phyloP scores from a whole-genome alignment of 2,113 vertebrate genomes.

The Halichoerus grypus region DNA sequence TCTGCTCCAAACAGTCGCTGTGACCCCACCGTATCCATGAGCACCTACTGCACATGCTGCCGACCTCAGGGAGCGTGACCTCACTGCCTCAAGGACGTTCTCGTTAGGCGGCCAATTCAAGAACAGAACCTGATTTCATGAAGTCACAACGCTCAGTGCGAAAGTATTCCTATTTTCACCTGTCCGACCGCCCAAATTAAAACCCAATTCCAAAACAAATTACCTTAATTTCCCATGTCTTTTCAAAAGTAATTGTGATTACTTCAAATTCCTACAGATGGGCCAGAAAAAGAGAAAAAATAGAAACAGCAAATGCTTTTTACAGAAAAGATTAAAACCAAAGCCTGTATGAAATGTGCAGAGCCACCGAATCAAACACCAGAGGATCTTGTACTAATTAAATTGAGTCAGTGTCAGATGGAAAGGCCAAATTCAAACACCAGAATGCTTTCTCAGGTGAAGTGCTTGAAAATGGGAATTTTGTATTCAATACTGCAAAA shows the following conservation, averaged over 20 bases:
- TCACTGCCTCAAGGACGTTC: background rate
- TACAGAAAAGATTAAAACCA: background rate
- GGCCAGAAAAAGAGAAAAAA: background rate
- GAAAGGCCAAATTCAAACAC: background rate
- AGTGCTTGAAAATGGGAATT: background rate
- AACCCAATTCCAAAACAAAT: slow-evolving; percentile 28
- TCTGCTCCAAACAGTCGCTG: no score
- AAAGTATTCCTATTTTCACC: background rate
- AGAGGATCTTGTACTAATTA: background rate
- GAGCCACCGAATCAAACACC: background rate
- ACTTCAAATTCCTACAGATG: slow-evolving; percentile 39
- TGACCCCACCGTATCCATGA: no score
- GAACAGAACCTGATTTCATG: background rate
- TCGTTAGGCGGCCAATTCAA: background rate
- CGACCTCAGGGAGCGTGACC: no score
- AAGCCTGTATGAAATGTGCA: background rate
- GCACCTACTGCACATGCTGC: rapidly evolving
- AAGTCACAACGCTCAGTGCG: background rate
- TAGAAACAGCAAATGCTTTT: background rate
- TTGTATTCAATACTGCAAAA: background rate
- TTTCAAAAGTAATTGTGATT: background rate
- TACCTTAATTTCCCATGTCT: background rate
- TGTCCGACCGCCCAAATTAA: background rate
- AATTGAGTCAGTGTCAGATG: background rate
- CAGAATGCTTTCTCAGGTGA: background rate